These are phyloP conservation scores for Grapholita molesta DNA, from an alignment of 1,140 invertebrate species.

Conservation along the genomic window DNA sequence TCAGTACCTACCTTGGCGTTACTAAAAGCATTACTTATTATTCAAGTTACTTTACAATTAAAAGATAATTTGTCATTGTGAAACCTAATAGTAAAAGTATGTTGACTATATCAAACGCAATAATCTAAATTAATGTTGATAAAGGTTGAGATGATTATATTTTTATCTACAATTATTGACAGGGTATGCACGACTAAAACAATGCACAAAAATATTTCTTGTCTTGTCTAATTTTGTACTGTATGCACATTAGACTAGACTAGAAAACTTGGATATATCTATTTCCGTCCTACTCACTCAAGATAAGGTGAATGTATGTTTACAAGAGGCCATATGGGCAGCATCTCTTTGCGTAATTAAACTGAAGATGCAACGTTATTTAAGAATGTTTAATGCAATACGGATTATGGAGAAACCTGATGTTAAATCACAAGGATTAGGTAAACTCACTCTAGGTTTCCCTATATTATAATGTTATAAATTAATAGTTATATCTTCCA, in stretches of 20 bases:
- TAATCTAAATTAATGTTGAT: conserved; percentile 1
- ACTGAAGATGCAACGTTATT: background rate
- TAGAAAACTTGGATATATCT: background rate
- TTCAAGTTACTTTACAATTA: background rate
- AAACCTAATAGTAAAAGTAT: background rate
- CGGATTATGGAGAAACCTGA: background rate
- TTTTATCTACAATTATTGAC: no score
- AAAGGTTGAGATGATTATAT: background rate
- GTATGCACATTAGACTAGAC: background rate
- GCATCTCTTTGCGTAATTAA: conserved; percentile 4
- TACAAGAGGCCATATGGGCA: conserved; percentile 10
- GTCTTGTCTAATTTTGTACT: background rate
- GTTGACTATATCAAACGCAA: background rate
- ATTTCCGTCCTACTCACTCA: background rate
- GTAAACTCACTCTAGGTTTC: background rate
- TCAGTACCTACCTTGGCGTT: background rate
- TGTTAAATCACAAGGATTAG: background rate
- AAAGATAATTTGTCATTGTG: background rate
- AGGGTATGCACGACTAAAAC: no score
- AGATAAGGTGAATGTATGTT: conserved; percentile 10
- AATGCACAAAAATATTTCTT: no score
- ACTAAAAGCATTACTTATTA: background rate
- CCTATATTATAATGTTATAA: background rate
- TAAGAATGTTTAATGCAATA: background rate
- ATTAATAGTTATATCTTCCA: no score